Percentiles rank a stretch among this genome's conserved stretches.
Conservation (phyloP, 1,140 invertebrate genomes). For the Elysia chlorotica region DNA sequence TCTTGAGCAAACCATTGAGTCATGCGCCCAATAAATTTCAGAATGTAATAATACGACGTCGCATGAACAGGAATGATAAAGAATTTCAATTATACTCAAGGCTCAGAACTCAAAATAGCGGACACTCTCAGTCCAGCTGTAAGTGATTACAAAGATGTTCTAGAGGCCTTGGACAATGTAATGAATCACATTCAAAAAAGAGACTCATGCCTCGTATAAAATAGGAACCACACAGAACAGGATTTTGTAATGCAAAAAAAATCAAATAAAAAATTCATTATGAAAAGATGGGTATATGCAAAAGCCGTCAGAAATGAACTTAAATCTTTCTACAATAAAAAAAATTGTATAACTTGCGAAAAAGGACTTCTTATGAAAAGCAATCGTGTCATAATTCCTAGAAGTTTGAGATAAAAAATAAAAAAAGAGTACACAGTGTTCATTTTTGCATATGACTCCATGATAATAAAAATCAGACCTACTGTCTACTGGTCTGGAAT, state of each 20-base stretch:
- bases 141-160: not conserved
- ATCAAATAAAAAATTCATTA: conserved; percentile 8
- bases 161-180: not conserved
- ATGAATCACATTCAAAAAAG: conserved; percentile 6
- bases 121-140: conserved; percentile 30
- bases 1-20: conserved; percentile 50
- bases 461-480: conserved; percentile 31
- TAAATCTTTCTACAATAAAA: conserved; percentile 27
- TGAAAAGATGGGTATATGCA: conserved; percentile 27
- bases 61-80: conserved; percentile 28
- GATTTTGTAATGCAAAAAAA: not conserved
- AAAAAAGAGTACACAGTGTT: conserved; percentile 43
- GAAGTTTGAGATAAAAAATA: conserved; percentile 38
- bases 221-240: conserved; percentile 12
- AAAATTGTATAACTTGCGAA: conserved; percentile 35
- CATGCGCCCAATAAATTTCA: conserved; percentile 24
- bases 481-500: conserved; percentile 43
- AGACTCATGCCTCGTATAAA: conserved; percentile 23
- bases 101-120: conserved; percentile 23
- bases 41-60: conserved; percentile 27
- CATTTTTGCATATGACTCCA: conserved; percentile 47
- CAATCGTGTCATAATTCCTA: conserved; percentile 48
- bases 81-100: conserved; percentile 27
- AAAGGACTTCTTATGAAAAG: conserved; percentile 47
- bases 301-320: not conserved